Conservation (phyloP, 2,113 vertebrate genomes). For the Turnix velox region DNA sequence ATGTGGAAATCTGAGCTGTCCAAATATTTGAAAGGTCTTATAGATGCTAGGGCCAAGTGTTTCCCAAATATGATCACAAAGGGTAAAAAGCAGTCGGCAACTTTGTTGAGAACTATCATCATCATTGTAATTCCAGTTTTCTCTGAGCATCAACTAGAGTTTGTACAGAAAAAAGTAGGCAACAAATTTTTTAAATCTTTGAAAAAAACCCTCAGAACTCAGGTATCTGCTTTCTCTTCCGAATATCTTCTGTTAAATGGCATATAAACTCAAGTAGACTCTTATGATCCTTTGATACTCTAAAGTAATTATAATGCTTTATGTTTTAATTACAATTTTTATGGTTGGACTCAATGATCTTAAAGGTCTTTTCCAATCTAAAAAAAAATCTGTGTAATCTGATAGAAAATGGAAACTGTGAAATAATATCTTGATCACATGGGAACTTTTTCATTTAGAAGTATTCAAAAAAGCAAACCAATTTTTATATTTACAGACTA, state of each 20-base stretch:
- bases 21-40: background rate
- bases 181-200: background rate
- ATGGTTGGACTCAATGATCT: background rate
- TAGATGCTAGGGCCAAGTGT: background rate
- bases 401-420: background rate
- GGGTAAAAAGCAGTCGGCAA: background rate
- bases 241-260: background rate
- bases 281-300: background rate
- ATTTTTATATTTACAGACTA: background rate
- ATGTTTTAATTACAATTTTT: background rate
- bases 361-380: background rate
- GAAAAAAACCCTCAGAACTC: background rate
- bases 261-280: background rate
- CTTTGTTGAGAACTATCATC: background rate
- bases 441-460: background rate
- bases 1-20: background rate
- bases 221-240: background rate
- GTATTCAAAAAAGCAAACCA: background rate
- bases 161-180: background rate
- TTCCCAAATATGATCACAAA: background rate
- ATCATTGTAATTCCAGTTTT: background rate
- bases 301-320: background rate
- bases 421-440: background rate
- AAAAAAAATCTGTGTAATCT: background rate
- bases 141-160: background rate